phyloP scores from a whole-genome alignment of 2,797 vertebrate genomes.

The Peromyscus nudipes region DNA sequence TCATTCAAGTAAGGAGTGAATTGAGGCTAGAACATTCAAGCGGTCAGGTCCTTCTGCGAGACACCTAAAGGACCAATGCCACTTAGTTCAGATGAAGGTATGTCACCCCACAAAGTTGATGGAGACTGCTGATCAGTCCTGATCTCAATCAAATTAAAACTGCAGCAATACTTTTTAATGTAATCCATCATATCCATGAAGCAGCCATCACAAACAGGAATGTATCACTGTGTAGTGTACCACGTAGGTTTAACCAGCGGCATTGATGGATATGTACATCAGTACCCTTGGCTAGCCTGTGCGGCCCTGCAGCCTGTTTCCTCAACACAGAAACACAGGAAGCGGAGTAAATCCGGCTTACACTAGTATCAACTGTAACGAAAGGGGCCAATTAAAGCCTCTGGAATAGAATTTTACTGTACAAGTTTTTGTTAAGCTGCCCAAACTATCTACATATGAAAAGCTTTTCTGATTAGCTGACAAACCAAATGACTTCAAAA shows the following conservation, averaged over 20 bases:
- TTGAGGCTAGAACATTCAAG: conserved; percentile 27
- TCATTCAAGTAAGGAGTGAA: no score
- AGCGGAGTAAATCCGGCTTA: not conserved
- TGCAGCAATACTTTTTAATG: not conserved
- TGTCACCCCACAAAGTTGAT: conserved; percentile 28
- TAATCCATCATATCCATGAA: conserved; percentile 14
- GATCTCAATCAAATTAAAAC: conserved; percentile 52
- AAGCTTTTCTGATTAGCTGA: conserved; percentile 1
- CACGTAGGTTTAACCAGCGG: not conserved
- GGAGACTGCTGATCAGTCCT: not conserved
- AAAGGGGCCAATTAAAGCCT: not conserved
- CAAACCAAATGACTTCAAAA: conserved; percentile 27
- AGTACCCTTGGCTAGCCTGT: not conserved
- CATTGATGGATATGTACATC: not conserved
- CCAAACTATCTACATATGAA: not conserved
- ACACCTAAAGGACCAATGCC: not conserved
- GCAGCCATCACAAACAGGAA: not conserved
- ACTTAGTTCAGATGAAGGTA: not conserved
- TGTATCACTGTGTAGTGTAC: not conserved
- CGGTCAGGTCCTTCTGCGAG: conserved; percentile 1
- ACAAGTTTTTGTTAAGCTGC: not conserved
- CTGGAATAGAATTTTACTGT: not conserved
- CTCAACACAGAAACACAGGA: not conserved
- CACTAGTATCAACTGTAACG: not conserved
- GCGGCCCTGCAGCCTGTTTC: not conserved